A percentile compares a stretch with the other conserved stretches of the same genome.
These are phyloP conservation scores for Microvelia longipes DNA, from an alignment of 1,140 invertebrate species.

Conservation along the genomic window DNA sequence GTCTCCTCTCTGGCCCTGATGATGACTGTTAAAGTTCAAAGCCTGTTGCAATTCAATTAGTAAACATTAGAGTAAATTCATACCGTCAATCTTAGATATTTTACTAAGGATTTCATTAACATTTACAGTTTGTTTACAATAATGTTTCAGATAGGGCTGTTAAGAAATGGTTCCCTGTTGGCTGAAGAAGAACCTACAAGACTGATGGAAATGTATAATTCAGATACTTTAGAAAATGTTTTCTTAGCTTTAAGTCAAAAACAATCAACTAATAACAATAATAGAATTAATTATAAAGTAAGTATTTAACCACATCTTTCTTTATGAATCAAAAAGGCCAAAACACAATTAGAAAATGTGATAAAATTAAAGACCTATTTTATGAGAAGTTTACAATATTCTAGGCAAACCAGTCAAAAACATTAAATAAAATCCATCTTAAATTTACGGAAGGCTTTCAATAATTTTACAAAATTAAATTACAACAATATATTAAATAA, in stretches of 20 bases:
- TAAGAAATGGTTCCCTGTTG: constrained; percentile 17
- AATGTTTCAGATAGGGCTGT: constrained; percentile 15
- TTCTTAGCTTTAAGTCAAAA: constrained; percentile 37
- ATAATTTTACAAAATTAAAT: too few species aligned
- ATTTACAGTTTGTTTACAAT: too few species aligned
- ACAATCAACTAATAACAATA: constrained; percentile 11
- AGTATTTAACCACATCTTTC: background rate
- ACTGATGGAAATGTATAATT: constrained; percentile 33
- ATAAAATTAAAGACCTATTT: background rate
- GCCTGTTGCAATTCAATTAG: too few species aligned
- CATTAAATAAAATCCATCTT: constrained; percentile 9
- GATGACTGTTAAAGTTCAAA: too few species aligned
- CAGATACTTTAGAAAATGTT: constrained; percentile 39
- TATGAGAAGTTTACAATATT: background rate
- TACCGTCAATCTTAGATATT: too few species aligned
- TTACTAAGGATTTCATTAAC: too few species aligned
- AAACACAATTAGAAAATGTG: background rate
- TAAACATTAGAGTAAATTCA: too few species aligned
- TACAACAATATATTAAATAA: too few species aligned
- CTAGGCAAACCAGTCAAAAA: background rate
- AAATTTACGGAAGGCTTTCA: too few species aligned
- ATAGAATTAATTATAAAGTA: constrained; percentile 5
- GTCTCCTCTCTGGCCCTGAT: too few species aligned
- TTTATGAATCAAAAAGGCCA: background rate
- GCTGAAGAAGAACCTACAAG: constrained; percentile 37